Percentiles rank a stretch among this genome's conserved stretches.
Conservation (phyloP, 2,113 vertebrate genomes). For the Agelaius phoeniceus region DNA sequence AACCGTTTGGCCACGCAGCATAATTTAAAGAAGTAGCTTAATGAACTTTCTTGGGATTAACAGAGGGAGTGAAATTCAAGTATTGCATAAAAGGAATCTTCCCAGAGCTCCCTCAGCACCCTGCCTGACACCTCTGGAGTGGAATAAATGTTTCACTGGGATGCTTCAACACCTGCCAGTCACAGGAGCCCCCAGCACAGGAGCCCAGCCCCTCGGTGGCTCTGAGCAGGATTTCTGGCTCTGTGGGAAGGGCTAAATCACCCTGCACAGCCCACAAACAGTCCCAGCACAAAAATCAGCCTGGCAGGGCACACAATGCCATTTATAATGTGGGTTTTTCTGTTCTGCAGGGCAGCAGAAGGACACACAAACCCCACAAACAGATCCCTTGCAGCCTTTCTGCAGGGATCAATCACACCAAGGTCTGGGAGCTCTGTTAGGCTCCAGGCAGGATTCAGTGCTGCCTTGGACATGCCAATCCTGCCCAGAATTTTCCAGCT, state of each 20-base stretch:
- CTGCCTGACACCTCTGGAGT: neutral
- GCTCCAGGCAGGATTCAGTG: rapidly evolving
- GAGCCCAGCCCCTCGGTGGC: rapidly evolving
- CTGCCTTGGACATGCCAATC: neutral
- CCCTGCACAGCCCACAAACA: neutral
- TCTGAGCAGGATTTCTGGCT: neutral
- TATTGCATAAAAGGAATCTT: neutral
- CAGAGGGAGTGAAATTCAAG: neutral
- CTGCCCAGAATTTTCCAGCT: neutral
- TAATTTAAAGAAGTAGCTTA: neutral
- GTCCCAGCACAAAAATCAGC: neutral
- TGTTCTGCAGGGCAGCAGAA: neutral
- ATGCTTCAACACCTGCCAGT: neutral
- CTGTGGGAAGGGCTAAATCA: rapidly evolving
- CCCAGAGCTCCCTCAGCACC: neutral
- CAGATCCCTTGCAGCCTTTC: neutral
- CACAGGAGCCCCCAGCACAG: neutral
- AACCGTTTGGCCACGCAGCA: neutral
- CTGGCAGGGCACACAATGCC: neutral
- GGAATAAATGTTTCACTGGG: neutral
- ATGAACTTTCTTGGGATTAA: neutral
- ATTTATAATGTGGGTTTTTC: rapidly evolving
- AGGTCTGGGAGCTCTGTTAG: rapidly evolving
- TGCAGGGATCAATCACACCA: rapidly evolving
- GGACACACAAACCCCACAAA: rapidly evolving